Evolutionary conservation across 2,113 vertebrate species (phyloP).

Genomic region (Elachura formosa): DNA sequence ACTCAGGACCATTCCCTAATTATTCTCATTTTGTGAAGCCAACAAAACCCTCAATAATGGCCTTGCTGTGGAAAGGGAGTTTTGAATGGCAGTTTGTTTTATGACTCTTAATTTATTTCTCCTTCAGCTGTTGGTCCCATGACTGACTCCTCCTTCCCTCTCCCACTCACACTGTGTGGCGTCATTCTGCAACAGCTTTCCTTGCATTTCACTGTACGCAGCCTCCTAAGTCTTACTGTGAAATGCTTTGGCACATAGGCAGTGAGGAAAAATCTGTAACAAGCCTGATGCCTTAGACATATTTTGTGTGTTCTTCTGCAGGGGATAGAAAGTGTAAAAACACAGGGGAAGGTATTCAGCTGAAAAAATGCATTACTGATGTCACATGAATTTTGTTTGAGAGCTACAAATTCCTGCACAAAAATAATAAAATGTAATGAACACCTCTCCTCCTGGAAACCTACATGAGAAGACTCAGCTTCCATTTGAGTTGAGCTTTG

Average conservation of each 20-base stretch:
- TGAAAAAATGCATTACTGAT: background rate
- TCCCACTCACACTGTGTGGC: background rate
- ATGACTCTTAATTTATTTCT: constrained; percentile 46
- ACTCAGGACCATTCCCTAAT: background rate
- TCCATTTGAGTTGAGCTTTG: background rate
- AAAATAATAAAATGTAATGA: background rate
- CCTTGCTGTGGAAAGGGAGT: background rate
- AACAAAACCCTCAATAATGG: background rate
- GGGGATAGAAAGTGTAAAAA: background rate
- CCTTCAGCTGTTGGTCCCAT: background rate
- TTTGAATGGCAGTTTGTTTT: constrained; percentile 39
- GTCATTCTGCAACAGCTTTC: constrained; percentile 12
- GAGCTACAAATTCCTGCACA: background rate
- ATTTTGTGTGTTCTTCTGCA: background rate
- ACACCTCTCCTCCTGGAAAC: background rate
- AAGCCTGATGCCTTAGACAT: background rate
- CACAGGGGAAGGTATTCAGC: background rate
- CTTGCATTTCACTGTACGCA: background rate
- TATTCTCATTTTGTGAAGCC: background rate
- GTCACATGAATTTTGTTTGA: background rate
- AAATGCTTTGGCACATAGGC: background rate
- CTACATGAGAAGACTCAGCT: background rate
- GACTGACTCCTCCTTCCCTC: background rate
- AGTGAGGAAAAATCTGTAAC: constrained; percentile 3
- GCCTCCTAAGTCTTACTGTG: background rate